Conservation (phyloP, 2,797 vertebrate genomes). For the Smutsia gigantea region DNA sequence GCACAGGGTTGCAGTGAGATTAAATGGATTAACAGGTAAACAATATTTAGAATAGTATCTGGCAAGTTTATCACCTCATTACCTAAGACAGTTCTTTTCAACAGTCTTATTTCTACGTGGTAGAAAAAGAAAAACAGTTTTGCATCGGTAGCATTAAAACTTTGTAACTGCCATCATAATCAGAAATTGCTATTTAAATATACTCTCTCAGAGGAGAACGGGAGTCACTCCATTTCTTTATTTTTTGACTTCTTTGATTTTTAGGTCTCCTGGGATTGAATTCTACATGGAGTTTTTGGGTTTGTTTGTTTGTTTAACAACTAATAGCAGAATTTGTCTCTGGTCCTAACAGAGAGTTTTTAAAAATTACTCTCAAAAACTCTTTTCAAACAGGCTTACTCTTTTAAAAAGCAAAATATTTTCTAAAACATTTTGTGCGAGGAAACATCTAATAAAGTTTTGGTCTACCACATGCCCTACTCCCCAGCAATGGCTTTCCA, state of each 20-base stretch:
- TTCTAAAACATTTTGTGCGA: background rate
- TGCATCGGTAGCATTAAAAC: background rate
- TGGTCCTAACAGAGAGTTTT: background rate
- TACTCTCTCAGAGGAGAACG: background rate
- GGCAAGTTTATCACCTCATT: background rate
- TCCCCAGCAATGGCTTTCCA: background rate
- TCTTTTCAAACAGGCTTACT: constrained; percentile 27
- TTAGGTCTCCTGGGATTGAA: constrained; percentile 11
- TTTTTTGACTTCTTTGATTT: background rate
- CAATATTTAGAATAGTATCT: background rate
- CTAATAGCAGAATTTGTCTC: background rate
- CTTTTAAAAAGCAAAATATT: constrained; percentile 16
- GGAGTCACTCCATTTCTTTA: background rate
- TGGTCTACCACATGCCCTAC: background rate
- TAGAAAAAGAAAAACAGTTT: background rate
- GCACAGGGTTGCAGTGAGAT: background rate
- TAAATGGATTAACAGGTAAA: background rate
- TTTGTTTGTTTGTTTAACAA: background rate
- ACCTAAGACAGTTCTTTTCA: background rate
- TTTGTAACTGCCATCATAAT: background rate
- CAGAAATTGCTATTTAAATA: constrained; percentile 35
- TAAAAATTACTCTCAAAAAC: constrained; percentile 37
- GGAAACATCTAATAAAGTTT: background rate
- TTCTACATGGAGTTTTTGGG: background rate
- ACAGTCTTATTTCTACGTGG: background rate